Conservation (phyloP, 30 jellyfish, hydroid and myxozoan species). For the Catostylus mosaicus region DNA sequence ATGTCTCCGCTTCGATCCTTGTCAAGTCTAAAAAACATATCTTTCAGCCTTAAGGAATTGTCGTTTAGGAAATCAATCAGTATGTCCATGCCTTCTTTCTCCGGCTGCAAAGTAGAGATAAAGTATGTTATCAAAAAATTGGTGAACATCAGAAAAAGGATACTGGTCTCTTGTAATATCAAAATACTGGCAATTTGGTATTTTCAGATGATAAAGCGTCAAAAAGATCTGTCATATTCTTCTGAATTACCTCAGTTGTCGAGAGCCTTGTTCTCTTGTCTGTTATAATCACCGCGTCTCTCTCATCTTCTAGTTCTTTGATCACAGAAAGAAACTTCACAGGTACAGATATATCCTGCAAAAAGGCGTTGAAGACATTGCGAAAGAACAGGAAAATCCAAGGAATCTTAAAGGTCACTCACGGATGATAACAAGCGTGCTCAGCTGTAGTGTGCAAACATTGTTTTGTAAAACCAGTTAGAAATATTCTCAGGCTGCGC, state of each 20-base stretch:
- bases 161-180: background rate
- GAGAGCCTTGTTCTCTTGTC: constrained; percentile 45
- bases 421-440: too few species aligned
- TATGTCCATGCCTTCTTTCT: constrained; percentile 76
- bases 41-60: constrained; percentile 70
- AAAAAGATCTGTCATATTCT: too few species aligned
- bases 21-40: constrained; percentile 66
- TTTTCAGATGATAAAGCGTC: too few species aligned
- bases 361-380: too few species aligned
- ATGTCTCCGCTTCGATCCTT: constrained; percentile 84
- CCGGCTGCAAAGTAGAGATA: constrained; percentile 4
- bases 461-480: background rate
- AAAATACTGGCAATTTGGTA: too few species aligned
- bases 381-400: too few species aligned
- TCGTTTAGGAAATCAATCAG: constrained; percentile 75
- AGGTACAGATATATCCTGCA: constrained; percentile 58
- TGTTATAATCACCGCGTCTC: constrained; percentile 16
- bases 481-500: too few species aligned
- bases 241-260: constrained; percentile 19
- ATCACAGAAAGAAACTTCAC: constrained; percentile 12
- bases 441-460: too few species aligned
- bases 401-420: too few species aligned
- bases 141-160: background rate
- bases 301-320: constrained; percentile 23
- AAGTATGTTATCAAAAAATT: background rate